These are phyloP conservation scores for Periplaneta americana DNA, from an alignment of 1,140 invertebrate genomes.

Conservation along the genomic window DNA sequence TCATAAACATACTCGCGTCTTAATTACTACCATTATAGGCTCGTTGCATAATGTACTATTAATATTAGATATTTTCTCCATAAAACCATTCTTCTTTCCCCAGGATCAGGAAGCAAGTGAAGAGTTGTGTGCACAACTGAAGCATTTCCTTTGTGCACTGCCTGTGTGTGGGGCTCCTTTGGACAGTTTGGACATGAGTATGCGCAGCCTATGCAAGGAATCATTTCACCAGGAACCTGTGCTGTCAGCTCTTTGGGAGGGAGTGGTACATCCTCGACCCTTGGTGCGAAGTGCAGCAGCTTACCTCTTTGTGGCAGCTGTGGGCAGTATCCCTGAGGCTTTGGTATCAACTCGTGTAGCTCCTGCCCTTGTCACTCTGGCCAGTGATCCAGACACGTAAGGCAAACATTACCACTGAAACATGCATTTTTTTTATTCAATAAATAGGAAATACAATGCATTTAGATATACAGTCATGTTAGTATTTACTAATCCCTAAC, in stretches of 20 bases:
- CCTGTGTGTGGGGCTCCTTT: constrained; percentile 46
- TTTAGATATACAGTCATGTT: no score
- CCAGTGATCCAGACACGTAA: constrained; percentile 64
- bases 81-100: constrained; percentile 4
- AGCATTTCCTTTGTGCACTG: constrained; percentile 45
- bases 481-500: no score
- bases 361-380: constrained; percentile 64
- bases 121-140: constrained; percentile 43
- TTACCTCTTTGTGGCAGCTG: constrained; percentile 51
- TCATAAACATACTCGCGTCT: no score
- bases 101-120: constrained; percentile 30
- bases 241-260: constrained; percentile 62
- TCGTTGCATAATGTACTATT: no score
- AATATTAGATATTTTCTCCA: no score
- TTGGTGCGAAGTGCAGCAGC: constrained; percentile 52
- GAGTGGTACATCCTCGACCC: constrained; percentile 58
- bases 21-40: no score
- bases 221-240: constrained; percentile 31
- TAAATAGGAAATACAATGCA: no score
- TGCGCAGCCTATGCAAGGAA: constrained; percentile 33
- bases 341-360: constrained; percentile 53
- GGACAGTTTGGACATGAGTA: constrained; percentile 41
- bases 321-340: constrained; percentile 49
- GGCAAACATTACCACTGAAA: no score
- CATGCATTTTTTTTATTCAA: no score